Evolutionary conservation across 2,888 invertebrate genomes (phyloP).

Genomic region (Nemurella pictetii): DNA sequence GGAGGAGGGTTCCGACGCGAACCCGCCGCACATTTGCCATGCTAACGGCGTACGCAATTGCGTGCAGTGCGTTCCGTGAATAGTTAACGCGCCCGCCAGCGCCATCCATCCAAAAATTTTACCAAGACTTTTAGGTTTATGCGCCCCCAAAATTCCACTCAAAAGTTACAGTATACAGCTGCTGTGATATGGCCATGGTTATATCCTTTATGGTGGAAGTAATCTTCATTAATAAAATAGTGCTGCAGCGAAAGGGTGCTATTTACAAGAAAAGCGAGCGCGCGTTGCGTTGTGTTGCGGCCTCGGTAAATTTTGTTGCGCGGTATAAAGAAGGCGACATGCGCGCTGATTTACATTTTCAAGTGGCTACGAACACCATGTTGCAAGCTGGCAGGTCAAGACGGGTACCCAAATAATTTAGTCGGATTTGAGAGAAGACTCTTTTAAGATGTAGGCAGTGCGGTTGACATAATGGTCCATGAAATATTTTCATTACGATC

Average conservation of each 20-base stretch:
- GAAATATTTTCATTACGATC: not conserved
- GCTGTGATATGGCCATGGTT: not conserved
- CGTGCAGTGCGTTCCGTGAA: slow-evolving; percentile 14
- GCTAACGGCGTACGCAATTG: slow-evolving; percentile 28
- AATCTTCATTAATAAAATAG: not conserved
- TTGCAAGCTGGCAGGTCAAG: not conserved
- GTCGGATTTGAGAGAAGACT: not conserved
- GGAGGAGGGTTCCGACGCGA: not conserved
- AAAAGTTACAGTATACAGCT: not conserved
- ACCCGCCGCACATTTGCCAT: slow-evolving; percentile 3
- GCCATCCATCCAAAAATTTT: not conserved
- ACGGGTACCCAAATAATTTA: not conserved
- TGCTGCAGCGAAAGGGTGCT: not conserved
- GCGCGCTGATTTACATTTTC: not conserved
- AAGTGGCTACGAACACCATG: not conserved
- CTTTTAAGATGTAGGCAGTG: not conserved
- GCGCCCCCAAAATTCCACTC: not conserved
- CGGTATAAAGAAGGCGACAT: not conserved
- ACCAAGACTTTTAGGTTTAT: not conserved
- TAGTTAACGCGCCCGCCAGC: slow-evolving; percentile 12
- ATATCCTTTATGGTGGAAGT: not conserved
- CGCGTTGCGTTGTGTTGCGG: not conserved
- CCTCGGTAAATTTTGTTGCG: not conserved
- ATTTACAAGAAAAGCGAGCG: not conserved
- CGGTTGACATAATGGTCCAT: not conserved